Base-by-base conservation (phyloP, 1,140 invertebrate species). In the Scaptomyza hsui region DNA sequence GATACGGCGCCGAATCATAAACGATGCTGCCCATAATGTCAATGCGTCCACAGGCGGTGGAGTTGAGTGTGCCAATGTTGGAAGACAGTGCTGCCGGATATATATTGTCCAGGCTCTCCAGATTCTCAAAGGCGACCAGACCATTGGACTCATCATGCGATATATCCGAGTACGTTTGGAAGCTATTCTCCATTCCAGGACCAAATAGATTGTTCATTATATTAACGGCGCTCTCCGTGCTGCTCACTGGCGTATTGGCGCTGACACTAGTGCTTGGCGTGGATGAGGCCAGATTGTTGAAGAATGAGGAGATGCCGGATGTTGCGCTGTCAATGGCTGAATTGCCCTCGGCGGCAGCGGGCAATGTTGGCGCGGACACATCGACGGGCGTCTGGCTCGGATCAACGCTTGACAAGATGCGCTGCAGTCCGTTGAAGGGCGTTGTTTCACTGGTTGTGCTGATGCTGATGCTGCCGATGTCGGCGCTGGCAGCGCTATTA, bases 11-110 rank as follows among this genome's bases (percentile, higher is more conserved):
- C 2, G 97, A 96, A 83, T 98, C 96, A 72, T 96, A 94, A 0
- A 98, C 96, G 65, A 98, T 97, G 12, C 95, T 97, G 29, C 97
- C 97, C 97, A 98, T 98, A 72, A 98, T 97, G 85, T 97, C 97
- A 47, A 95, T 94, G 10, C 97, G 93, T 61, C 95, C 96, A 89
- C 96, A 97, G 18, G 93, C 93, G 64, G 90, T 90, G 45, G 86
- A 89, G 47, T 93, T 93, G 21, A 92, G 91, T 35, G 92, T 92
- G 60, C 93, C 93, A 78, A 94, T 93, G 67, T 92, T 92, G 51
- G 93, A 93, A 57, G 92, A 92, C 48, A 95, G 78, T 1, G 94
- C 94, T 51, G 94, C 94, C 47, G 94, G 94, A 76, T 93, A 94
- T 15, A 94, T 85, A 15, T 90, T 92, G 62, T 94, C 94, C 69